Base-by-base conservation (phyloP, 2,797 vertebrate species). In the Microctenopoma lineatum region DNA sequence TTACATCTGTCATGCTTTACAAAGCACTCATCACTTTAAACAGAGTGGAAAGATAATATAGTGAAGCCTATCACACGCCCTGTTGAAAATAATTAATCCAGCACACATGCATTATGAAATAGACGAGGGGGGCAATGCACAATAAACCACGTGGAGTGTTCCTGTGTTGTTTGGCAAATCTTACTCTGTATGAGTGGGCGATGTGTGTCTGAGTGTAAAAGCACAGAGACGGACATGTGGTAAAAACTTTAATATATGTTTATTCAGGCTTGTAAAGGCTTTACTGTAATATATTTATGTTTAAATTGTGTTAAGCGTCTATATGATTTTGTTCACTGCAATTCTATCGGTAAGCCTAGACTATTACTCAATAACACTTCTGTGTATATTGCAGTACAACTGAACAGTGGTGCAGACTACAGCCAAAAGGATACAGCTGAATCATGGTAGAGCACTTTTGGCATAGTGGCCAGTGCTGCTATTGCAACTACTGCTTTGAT, bases 11-110 rank as follows among this genome's bases (percentile, higher is more conserved):
- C 84, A 75, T 83, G 84, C 60, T 76, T 84, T 87, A 73, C 80
- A 85, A 75, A 87, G 65, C 48, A 46, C 61, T 77, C 73, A 53
- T 75, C 2, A 53, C 75, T 83, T 84, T 79, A 63, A 90, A 85
- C 88, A 83, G 80, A 82, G 80, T 86, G 82, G 85, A 89, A 88
- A 89, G 86, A 90, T 86, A 90, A 86, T 84, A 85, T 59, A 88
- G 83, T 83, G 79, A 87, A 89, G 71, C 76, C 75, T 77, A 89
- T 90, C 88, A 87, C 67, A 88, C 73, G 83, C 81, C 67, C 83
- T 42, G 75, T 66, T 91, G 82, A 78, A 86, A 85, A 79, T 79
- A 86, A 86, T 87, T 89, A 80, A 89, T 91, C 70, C 79, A 51
- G 67, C 60, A 45, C 59, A 81, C 70, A 79, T 54, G 65, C 26